phyloP scores from a whole-genome alignment of 2,113 vertebrate genomes.

The Peucedramus taeniatus region DNA sequence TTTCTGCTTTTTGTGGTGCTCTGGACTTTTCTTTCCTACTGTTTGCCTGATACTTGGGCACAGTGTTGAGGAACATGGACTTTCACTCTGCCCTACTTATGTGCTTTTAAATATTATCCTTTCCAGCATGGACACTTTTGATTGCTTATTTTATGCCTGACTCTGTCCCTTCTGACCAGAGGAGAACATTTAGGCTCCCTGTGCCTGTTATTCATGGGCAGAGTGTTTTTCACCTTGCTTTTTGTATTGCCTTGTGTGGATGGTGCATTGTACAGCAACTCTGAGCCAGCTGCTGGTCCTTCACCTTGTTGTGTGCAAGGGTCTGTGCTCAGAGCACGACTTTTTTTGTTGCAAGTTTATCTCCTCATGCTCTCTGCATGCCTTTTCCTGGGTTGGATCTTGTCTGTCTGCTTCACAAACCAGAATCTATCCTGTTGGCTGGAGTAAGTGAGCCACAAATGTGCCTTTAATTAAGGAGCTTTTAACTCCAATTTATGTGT shows the following conservation, averaged over 20 bases:
- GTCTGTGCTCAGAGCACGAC: not conserved
- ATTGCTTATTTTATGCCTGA: not conserved
- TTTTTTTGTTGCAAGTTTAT: not conserved
- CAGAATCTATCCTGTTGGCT: not conserved
- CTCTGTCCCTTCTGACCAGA: not conserved
- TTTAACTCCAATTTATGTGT: not conserved
- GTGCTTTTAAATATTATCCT: not conserved
- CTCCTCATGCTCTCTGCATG: not conserved
- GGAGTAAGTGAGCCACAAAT: not conserved
- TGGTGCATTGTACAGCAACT: not conserved
- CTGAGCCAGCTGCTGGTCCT: not conserved
- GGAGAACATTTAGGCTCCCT: not conserved
- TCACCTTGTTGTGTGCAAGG: not conserved
- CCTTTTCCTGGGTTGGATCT: not conserved
- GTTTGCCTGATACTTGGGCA: not conserved
- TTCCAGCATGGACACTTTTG: not conserved
- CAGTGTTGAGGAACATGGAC: not conserved
- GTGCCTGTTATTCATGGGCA: fast-evolving
- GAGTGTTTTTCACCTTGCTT: not conserved
- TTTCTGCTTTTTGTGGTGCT: not conserved
- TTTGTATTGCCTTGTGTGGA: not conserved
- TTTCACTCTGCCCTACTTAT: not conserved
- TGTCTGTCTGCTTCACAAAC: not conserved
- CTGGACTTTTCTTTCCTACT: not conserved
- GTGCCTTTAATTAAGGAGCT: not conserved